phyloP scores from a whole-genome alignment of 2,113 vertebrate species.

The Orthonyx spaldingii region DNA sequence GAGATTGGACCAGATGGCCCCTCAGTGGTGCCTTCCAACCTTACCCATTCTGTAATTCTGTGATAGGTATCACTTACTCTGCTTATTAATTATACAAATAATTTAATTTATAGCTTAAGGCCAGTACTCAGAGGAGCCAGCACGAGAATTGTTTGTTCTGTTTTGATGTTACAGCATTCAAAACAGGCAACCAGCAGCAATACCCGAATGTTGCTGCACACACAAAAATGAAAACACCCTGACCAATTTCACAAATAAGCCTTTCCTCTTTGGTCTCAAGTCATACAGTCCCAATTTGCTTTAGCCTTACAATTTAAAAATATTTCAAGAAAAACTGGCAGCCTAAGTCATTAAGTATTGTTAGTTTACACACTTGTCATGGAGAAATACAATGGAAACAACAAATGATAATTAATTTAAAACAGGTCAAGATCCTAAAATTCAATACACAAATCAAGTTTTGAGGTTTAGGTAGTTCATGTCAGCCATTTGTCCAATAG shows the following conservation, averaged over 20 bases:
- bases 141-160: background rate
- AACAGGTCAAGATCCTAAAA: background rate
- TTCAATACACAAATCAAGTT: conserved; percentile 8
- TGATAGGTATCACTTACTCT: background rate
- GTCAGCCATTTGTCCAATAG: background rate
- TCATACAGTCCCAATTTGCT: background rate
- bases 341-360: background rate
- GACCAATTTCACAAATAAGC: background rate
- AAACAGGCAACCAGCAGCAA: background rate
- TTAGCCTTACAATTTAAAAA: conserved; percentile 18
- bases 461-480: background rate
- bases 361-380: background rate
- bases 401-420: background rate
- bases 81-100: background rate
- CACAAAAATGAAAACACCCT: background rate
- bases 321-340: conserved; percentile 41
- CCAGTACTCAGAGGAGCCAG: background rate
- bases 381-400: conserved; percentile 10
- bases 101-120: background rate
- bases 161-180: background rate
- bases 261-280: background rate
- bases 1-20: background rate
- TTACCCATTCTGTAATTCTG: background rate
- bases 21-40: background rate
- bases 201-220: background rate